Percentiles rank a stretch among this genome's conserved stretches.
Conservation (phyloP, 2,888 invertebrate genomes). For the Neria commutata region DNA sequence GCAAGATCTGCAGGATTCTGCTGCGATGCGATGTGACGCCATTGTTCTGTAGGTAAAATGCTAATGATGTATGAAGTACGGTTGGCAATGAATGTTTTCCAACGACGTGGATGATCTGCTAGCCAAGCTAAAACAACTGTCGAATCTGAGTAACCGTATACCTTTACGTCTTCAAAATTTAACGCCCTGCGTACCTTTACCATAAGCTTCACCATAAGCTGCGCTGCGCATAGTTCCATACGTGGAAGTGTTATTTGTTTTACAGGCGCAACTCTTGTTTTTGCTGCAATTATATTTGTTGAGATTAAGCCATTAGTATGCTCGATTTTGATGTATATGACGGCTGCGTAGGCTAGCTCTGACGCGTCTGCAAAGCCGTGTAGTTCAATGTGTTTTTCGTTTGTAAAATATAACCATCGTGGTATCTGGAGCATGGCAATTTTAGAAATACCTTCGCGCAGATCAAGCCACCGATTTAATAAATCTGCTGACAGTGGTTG, state of each 20-base stretch:
- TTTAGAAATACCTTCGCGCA: not conserved
- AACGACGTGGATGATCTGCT: conserved; percentile 12
- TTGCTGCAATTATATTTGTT: conserved; percentile 14
- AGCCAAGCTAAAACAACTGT: conserved; percentile 17
- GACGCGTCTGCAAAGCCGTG: conserved; percentile 14
- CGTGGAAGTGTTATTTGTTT: conserved; percentile 10
- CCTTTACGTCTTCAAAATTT: not conserved
- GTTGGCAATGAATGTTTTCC: conserved; percentile 17
- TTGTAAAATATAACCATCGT: not conserved
- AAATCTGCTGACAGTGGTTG: conserved; percentile 3
- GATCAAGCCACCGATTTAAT: conserved; percentile 12
- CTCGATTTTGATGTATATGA: conserved; percentile 11
- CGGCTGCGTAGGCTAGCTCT: conserved; percentile 19
- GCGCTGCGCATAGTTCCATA: conserved; percentile 16
- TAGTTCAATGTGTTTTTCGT: not conserved
- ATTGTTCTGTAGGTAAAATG: conserved; percentile 5
- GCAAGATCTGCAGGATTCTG: conserved; percentile 27
- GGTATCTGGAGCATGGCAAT: not conserved
- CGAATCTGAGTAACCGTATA: conserved; percentile 15
- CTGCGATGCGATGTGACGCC: conserved; percentile 14
- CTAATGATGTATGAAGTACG: conserved; percentile 8
- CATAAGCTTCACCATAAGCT: conserved; percentile 10
- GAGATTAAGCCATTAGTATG: not conserved
- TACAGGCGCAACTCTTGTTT: conserved; percentile 8
- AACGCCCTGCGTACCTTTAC: conserved; percentile 14